Base-by-base conservation (phyloP, 2,797 vertebrate species). In the Paratrypauchen microcephalus region DNA sequence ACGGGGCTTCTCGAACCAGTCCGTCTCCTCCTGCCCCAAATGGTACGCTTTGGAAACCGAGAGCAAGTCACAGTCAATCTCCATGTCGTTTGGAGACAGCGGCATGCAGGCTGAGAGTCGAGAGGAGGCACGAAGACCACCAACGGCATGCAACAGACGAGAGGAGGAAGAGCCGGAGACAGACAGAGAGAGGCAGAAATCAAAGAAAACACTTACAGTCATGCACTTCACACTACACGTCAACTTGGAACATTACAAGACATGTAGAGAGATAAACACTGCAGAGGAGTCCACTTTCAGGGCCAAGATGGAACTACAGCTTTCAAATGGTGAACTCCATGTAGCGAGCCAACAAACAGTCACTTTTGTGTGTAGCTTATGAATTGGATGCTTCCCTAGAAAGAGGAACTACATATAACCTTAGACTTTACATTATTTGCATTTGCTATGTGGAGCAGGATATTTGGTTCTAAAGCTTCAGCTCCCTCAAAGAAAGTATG, bases 41-140 rank as follows among this genome's bases (percentile, higher is more conserved):
- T 99, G 97, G 95, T 99, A 99, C 86, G 98, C 97, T 99, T 99
- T 94, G 83, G 95, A 95, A 98, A 98, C 94, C 96, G 97, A 97
- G 97, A 97, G 97, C 92, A 98, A 95, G 96, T 94, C 92, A 96
- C 93, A 94, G 91, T 99, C 95, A 99, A 94, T 95, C 89, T 93
- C 89, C 87, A 78, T 75, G 86, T 93, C 85, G 89, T 87, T 86
- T 47, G 78, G 86, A 80, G 90, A 89, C 87, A 87, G 90, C 88
- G 90, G 83, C 81, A 90, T 93, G 92, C 85, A 94, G 92, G 92
- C 81, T 88, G 95, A 96, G 93, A 91, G 83, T 86, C 77, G 86
- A 75, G 74, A 82, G 84, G 82, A 82, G 69, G 85, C 77, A 84
- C 73, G 82, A 71, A 69, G 81, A 84, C 86, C 82, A 86, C 78